Base-by-base conservation (phyloP, 2,797 vertebrate species). In the Scomberomorus guttatus region DNA sequence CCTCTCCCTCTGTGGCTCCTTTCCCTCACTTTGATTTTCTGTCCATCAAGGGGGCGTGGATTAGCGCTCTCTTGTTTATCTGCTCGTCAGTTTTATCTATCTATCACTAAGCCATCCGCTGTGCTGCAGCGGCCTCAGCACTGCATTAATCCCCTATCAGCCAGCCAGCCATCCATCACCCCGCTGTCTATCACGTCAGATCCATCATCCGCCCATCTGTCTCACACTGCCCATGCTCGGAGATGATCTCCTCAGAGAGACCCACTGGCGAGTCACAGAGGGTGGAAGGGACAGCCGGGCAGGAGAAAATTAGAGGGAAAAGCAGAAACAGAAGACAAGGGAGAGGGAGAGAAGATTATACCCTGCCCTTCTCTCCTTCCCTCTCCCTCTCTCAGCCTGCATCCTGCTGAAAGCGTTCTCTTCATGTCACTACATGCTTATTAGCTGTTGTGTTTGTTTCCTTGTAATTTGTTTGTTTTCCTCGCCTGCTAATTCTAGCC, bases 191-290 rank as follows among this genome's bases (percentile, higher is more conserved):
- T 95, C 94, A 94, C 88, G 92, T 95, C 94, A 94, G 92, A 95
- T 95, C 93, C 95, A 95, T 96, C 95, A 96, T 95, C 95, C 93
- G 82, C 93, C 95, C 95, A 96, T 95, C 95, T 95, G 95, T 95
- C 94, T 94, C 87, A 39, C 79, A 73, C 90, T 87, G 89, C 88
- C 93, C 90, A 85, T 91, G 85, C 85, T 84, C 75, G 6, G 86
- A 90, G 90, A 88, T 90, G 88, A 93, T 92, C 90, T 90, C 90
- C 87, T 87, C 72, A 10, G 84, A 91, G 90, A 90, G 82, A 73
- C 89, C 80, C 80, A 90, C 84, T 24, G 70, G 73, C 69, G 73
- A 86, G 79, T 81, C 80, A 58, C 86, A 61, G 32, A 82, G 83
- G 87, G 79, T 68, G 67, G 70, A 87, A 62, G 79, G 80, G 82